Percentiles rank a stretch among this genome's conserved stretches.
Conservation (phyloP, 2,797 vertebrate species). For the Microcaecilia unicolor region DNA sequence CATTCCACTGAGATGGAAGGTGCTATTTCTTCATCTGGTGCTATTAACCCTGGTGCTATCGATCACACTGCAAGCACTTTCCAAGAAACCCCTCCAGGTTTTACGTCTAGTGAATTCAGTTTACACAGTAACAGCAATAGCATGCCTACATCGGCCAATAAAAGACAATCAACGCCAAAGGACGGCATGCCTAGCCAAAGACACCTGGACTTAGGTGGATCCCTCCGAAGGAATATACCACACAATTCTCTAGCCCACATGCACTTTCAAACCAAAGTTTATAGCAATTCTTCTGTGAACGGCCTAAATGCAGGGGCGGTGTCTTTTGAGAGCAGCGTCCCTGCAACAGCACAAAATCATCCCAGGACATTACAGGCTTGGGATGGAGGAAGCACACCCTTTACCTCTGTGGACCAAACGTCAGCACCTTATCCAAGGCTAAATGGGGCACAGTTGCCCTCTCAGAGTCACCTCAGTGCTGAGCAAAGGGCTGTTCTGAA, state of each 20-base stretch:
- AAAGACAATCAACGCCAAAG: conserved; percentile 63
- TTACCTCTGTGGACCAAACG: conserved; percentile 62
- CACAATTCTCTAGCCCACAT: conserved; percentile 68
- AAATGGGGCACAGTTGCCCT: conserved; percentile 60
- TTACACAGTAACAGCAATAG: conserved; percentile 61
- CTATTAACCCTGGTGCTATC: conserved; percentile 44
- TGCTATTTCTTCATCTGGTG: conserved; percentile 63
- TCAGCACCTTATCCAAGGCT: conserved; percentile 59
- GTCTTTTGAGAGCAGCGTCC: conserved; percentile 66
- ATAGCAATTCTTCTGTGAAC: conserved; percentile 46
- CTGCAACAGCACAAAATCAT: conserved; percentile 34
- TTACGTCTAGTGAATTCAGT: conserved; percentile 51
- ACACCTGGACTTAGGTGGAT: conserved; percentile 62
- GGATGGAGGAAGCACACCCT: conserved; percentile 70
- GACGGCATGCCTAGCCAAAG: conserved; percentile 55
- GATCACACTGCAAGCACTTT: conserved; percentile 60
- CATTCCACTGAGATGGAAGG: conserved; percentile 60
- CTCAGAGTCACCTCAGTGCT: conserved; percentile 63
- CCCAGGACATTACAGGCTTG: conserved; percentile 68
- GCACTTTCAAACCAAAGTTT: conserved; percentile 76
- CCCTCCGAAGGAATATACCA: conserved; percentile 68
- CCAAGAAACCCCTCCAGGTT: conserved; percentile 67
- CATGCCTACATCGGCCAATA: conserved; percentile 52
- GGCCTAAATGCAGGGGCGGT: conserved; percentile 48
- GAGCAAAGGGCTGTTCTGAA: conserved; percentile 71